phyloP scores from a whole-genome alignment of 1,140 invertebrate species.

The Cyclargus thomasi region DNA sequence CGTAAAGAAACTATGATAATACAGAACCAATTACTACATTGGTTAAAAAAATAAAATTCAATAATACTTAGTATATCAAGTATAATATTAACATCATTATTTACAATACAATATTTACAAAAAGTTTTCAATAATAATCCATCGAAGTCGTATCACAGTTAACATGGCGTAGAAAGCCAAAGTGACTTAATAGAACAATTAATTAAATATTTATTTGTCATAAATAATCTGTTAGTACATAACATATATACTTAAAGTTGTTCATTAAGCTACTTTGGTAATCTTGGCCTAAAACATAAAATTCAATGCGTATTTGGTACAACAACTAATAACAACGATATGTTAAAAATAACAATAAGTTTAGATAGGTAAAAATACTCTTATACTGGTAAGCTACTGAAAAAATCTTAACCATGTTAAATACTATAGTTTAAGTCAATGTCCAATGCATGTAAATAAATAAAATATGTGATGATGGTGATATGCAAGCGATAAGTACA shows the following conservation, averaged over 20 bases:
- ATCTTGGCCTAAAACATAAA: neutral
- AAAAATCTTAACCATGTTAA: neutral
- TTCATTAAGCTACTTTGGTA: neutral
- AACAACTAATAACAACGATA: neutral
- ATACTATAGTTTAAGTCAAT: neutral
- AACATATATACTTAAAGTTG: neutral
- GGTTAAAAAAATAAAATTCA: neutral
- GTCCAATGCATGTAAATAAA: neutral
- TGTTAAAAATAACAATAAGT: neutral
- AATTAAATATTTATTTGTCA: neutral
- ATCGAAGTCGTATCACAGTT: conserved; percentile 8
- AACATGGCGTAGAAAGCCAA: neutral
- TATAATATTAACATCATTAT: conserved; percentile 6
- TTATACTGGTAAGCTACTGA: neutral
- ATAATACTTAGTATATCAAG: conserved; percentile 4
- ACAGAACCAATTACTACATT: too few relatives aligned
- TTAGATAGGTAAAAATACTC: neutral
- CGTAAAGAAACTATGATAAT: too few relatives aligned
- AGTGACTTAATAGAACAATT: neutral
- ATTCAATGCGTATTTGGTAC: neutral
- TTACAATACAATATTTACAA: conserved; percentile 10
- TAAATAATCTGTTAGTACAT: neutral
- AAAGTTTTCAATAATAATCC: neutral
- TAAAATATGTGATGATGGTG: neutral
- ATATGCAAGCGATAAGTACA: neutral